Conservation (phyloP, 2,797 vertebrate species). For the Paedocypris micromegethes region DNA sequence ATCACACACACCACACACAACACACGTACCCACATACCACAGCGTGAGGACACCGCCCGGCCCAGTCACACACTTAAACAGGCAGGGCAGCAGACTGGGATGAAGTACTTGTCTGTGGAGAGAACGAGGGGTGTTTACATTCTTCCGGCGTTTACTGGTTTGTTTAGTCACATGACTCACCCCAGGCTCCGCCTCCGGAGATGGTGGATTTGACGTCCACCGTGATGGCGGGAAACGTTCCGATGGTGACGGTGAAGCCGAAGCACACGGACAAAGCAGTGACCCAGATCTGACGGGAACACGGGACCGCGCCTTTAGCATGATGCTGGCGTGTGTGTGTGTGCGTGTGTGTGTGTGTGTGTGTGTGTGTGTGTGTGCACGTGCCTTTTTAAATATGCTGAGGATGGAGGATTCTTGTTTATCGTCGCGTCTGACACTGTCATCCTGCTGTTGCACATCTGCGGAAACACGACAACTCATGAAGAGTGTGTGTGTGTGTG, state of each 20-base stretch:
- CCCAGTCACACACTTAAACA: constrained; percentile 91
- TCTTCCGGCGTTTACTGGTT: too few species aligned
- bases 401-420: constrained; percentile 56
- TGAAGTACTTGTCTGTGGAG: constrained; percentile 73
- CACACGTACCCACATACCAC: constrained; percentile 80
- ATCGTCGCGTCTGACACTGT: background rate
- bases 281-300: constrained; percentile 75
- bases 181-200: constrained; percentile 66
- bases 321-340: background rate
- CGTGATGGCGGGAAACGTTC: constrained; percentile 79
- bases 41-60: constrained; percentile 80
- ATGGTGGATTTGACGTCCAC: constrained; percentile 69
- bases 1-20: too few species aligned
- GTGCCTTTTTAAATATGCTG: constrained; percentile 77
- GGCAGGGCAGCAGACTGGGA: constrained; percentile 80
- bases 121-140: background rate
- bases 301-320: background rate
- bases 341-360: background rate
- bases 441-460: constrained; percentile 38
- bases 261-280: constrained; percentile 79
- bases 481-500: too few species aligned
- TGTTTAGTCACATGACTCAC: constrained; percentile 61
- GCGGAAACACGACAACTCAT: background rate
- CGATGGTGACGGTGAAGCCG: constrained; percentile 81
- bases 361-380: constrained; percentile 38